Conservation (phyloP, 2,113 vertebrate species). For the Pimephales promelas region DNA sequence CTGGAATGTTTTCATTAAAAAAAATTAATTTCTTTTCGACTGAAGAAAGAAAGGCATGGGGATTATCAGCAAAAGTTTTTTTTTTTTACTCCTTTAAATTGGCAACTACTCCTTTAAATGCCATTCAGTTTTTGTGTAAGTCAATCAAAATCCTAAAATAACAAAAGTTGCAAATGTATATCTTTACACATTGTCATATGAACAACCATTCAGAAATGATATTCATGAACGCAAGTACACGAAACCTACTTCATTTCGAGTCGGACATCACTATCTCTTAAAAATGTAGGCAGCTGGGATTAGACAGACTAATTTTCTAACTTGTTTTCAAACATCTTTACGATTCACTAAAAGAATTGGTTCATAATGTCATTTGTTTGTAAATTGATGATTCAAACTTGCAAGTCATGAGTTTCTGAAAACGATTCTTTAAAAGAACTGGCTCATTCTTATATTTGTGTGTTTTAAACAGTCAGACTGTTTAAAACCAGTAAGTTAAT, state of each 20-base stretch:
- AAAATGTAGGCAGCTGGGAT: neutral
- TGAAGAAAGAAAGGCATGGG: too few relatives aligned
- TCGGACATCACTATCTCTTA: neutral
- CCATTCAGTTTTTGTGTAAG: neutral
- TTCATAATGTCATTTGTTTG: neutral
- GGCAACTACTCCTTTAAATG: too few relatives aligned
- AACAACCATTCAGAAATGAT: neutral
- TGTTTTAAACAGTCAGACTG: too few relatives aligned
- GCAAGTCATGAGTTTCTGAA: too few relatives aligned
- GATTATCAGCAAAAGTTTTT: too few relatives aligned
- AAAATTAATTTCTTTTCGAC: too few relatives aligned
- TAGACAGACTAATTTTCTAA: too few relatives aligned
- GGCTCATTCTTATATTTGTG: too few relatives aligned
- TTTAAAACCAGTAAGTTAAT: neutral
- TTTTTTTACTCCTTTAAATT: too few relatives aligned
- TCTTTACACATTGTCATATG: neutral
- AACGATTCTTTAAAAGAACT: too few relatives aligned
- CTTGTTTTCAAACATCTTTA: neutral
- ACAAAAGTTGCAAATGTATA: neutral
- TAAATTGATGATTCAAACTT: neutral
- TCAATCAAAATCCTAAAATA: neutral
- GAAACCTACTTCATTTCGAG: neutral
- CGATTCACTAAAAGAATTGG: neutral
- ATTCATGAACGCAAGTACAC: neutral
- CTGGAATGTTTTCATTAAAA: too few relatives aligned